Conservation (phyloP, 2,797 vertebrate species). For the Meriones psammophilus region DNA sequence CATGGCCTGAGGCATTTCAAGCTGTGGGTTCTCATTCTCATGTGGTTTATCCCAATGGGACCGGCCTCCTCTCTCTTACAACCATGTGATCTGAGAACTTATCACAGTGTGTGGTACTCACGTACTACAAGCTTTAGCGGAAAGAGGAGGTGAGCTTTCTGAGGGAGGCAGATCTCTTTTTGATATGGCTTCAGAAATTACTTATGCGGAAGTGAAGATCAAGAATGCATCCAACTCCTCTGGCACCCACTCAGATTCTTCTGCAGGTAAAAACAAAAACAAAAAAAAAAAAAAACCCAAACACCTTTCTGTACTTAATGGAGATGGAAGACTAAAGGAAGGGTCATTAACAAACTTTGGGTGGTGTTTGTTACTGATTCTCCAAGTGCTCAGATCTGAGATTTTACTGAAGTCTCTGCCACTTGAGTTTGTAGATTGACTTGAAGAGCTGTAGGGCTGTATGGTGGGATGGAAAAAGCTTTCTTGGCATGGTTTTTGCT, state of each 20-base stretch:
- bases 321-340: not conserved
- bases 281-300: not conserved
- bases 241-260: not conserved
- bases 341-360: not conserved
- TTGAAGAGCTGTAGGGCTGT: not conserved
- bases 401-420: not conserved
- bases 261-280: conserved; percentile 62
- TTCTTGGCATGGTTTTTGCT: not conserved
- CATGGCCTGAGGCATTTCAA: not conserved
- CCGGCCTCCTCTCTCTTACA: not conserved
- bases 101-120: not conserved
- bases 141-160: not conserved
- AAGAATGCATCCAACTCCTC: not conserved
- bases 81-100: not conserved
- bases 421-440: not conserved
- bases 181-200: conserved; percentile 74
- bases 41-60: not conserved
- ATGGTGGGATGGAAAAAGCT: not conserved
- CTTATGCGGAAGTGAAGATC: conserved; percentile 71
- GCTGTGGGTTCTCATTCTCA: not conserved
- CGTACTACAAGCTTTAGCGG: conserved; percentile 20
- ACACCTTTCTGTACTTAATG: not conserved
- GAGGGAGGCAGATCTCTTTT: not conserved
- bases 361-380: not conserved
- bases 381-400: not conserved